Percentiles rank a stretch among this genome's conserved stretches.
phyloP scores from a whole-genome alignment of 2,888 invertebrate genomes.

The Caenorhabditis sp. region DNA sequence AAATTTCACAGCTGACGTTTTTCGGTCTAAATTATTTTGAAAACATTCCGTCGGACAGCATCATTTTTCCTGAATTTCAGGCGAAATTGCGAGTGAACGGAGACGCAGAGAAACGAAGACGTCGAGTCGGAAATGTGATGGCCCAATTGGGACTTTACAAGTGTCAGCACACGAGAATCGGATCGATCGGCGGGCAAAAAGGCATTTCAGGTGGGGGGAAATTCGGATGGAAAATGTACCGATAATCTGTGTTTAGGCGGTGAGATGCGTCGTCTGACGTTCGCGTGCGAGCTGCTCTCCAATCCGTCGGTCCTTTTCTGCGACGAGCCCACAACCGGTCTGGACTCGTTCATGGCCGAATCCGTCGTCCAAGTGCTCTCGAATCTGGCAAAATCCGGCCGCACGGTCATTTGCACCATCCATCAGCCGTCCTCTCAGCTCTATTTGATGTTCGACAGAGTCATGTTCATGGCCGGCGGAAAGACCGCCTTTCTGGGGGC shows the following conservation, averaged over 20 bases:
- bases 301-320: slow-evolving; percentile 96
- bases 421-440: slow-evolving; percentile 79
- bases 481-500: slow-evolving; percentile 88
- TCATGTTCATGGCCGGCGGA: slow-evolving; percentile 89
- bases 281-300: slow-evolving; percentile 90
- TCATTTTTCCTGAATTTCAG: slow-evolving; percentile 38
- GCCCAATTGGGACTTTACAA: slow-evolving; percentile 89
- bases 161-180: slow-evolving; percentile 92
- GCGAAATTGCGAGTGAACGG: slow-evolving; percentile 82
- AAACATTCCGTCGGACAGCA: no score
- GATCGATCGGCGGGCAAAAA: slow-evolving; percentile 86
- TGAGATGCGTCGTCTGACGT: slow-evolving; percentile 83
- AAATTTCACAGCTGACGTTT: background rate
- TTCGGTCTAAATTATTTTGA: slow-evolving; percentile 1
- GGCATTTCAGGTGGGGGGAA: slow-evolving; percentile 68
- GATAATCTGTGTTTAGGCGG: slow-evolving; percentile 87
- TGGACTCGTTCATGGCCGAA: slow-evolving; percentile 96
- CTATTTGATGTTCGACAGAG: slow-evolving; percentile 77
- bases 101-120: slow-evolving; percentile 82
- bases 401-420: slow-evolving; percentile 79
- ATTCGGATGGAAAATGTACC: background rate
- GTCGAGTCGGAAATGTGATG: slow-evolving; percentile 61
- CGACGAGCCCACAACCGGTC: slow-evolving; percentile 92
- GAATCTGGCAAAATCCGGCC: slow-evolving; percentile 70
- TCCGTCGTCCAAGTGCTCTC: slow-evolving; percentile 85